These are phyloP conservation scores for Notothenia coriiceps DNA, from an alignment of 2,113 vertebrate genomes.

Conservation along the genomic window DNA sequence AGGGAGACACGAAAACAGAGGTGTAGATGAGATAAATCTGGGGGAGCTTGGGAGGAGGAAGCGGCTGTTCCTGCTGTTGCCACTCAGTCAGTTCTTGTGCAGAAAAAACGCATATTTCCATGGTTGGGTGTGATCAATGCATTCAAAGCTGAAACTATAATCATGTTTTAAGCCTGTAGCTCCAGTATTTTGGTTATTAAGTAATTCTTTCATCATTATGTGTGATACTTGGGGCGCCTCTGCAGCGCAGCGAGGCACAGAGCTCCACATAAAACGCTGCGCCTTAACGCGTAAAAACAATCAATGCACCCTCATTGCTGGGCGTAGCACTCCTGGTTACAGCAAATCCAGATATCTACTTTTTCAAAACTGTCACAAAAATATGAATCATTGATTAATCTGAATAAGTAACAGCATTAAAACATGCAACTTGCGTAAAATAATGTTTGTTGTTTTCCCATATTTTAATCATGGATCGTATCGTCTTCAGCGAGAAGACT, in stretches of 20 bases:
- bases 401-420: background rate
- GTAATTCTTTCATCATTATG: conserved; percentile 54
- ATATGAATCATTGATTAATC: background rate
- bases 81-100: conserved; percentile 20
- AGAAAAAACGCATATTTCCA: conserved; percentile 8
- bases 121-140: conserved; percentile 30
- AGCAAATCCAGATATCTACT: conserved; percentile 33
- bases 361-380: conserved; percentile 32
- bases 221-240: conserved; percentile 59
- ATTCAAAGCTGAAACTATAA: conserved; percentile 23
- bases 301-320: conserved; percentile 63
- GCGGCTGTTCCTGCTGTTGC: conserved; percentile 31
- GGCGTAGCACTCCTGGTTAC: conserved; percentile 58
- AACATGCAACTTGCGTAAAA: background rate
- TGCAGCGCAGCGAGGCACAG: conserved; percentile 58
- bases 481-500: background rate
- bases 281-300: conserved; percentile 71
- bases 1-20: conserved; percentile 40
- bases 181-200: conserved; percentile 40
- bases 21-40: conserved; percentile 44
- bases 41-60: conserved; percentile 11
- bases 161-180: conserved; percentile 30
- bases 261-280: conserved; percentile 66
- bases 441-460: background rate
- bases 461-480: background rate